Evolutionary conservation across 2,888 invertebrate genomes (phyloP).

Genomic region (Drosophila demipolita): DNA sequence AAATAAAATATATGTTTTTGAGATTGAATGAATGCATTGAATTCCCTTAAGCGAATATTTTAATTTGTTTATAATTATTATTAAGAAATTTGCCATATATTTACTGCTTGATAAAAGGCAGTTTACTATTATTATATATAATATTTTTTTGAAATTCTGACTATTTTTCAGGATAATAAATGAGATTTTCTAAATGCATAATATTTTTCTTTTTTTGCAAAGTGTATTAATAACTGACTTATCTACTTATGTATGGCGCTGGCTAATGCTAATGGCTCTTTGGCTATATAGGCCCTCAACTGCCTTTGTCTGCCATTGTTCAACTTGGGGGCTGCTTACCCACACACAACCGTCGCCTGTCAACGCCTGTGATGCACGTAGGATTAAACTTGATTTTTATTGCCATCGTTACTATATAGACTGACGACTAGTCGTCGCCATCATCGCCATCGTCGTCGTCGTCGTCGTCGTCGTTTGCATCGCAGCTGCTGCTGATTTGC

Average conservation of each 20-base stretch:
- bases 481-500: constrained; percentile 57
- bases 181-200: background rate
- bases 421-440: constrained; percentile 50
- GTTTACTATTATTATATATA: background rate
- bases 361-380: constrained; percentile 77
- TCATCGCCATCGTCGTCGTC: constrained; percentile 12
- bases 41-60: background rate
- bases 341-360: constrained; percentile 65
- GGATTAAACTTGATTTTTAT: constrained; percentile 81
- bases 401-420: constrained; percentile 71
- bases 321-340: constrained; percentile 47
- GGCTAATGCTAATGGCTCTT: constrained; percentile 65
- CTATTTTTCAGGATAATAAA: background rate
- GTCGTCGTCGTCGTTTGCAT: constrained; percentile 25
- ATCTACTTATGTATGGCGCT: constrained; percentile 47
- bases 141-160: too few species aligned
- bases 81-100: background rate
- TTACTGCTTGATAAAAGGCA: background rate
- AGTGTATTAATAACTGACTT: constrained; percentile 32
- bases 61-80: background rate
- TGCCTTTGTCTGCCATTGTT: constrained; percentile 64
- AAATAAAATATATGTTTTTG: too few species aligned
- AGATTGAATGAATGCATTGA: too few species aligned
- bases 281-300: constrained; percentile 14
- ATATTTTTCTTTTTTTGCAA: background rate